Evolutionary conservation across 2,888 invertebrate genomes (phyloP), one percentile per base, ranked within the genome.

Genomic region (Perdita meconis): DNA sequence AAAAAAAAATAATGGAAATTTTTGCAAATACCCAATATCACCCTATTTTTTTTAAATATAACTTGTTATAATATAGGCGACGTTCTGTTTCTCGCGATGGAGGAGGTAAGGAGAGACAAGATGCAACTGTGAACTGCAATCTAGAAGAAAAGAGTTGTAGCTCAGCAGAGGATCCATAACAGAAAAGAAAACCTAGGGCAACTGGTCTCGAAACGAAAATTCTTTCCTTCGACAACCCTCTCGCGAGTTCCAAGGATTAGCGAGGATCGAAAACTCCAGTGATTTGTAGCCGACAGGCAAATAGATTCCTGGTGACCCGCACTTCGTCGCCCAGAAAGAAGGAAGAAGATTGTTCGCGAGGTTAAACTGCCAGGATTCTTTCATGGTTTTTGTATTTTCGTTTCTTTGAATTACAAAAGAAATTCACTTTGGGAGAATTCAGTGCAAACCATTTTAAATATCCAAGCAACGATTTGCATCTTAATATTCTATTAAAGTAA

Each of bases 241-340:
- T 24, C 56, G 60, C 36, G 13, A 51, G 76, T 70, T 76, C 56
- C 6, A 59, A 36, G 84, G 84, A 84, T 84, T 84, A 84, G 78
- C 68, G 13, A 70, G 84, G 82, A 84, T 82, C 84, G 84, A 69
- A 80, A 84, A 81, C 81, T 73, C 78, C 40, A 75, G 84, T 84
- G 84, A 84, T 84, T 84, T 84, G 84, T 84, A 65, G 80, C 68
- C 40, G 71, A 59, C 75, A 73, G 63, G 75, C 82, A 84, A 84
- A 84, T 82, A 82, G 75, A 84, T 84, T 76, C 64, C 56, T 51
- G 60, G 59, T 76, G 36, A 42, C 63, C 69, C 63, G 72, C 59
- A 72, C 78, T 75, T 70, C 64, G 64, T 56, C 55, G 50, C 47
- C 47, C 34, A 50, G 53, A 16, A 56, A 44, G 50, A 24, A 59